These are phyloP conservation scores for Drosophila picticornis DNA, from an alignment of 2,888 invertebrate species.

Conservation along the genomic window DNA sequence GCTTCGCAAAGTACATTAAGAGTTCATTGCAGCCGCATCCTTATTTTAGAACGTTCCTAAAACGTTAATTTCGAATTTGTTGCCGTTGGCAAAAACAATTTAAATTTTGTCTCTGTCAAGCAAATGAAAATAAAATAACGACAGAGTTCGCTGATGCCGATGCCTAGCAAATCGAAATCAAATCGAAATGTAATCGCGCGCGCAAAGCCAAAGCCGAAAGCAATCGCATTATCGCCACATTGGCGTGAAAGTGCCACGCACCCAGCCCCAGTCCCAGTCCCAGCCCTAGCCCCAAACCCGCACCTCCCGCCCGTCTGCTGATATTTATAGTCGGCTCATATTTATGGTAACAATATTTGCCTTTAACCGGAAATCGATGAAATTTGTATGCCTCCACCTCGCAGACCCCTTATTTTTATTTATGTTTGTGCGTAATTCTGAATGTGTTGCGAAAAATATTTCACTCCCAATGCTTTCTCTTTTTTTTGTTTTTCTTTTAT, in stretches of 20 bases:
- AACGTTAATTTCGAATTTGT: constrained; percentile 64
- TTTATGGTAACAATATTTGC: constrained; percentile 80
- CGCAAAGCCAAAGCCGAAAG: constrained; percentile 75
- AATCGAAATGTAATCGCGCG: constrained; percentile 81
- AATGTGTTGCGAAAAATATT: constrained; percentile 57
- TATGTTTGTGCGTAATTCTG: constrained; percentile 60
- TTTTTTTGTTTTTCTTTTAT: constrained; percentile 32
- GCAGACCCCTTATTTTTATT: constrained; percentile 70
- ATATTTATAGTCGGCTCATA: constrained; percentile 80
- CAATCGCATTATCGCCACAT: constrained; percentile 78
- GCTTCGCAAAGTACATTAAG: constrained; percentile 15
- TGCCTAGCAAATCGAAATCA: constrained; percentile 73
- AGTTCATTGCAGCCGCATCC: constrained; percentile 43
- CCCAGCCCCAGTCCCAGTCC: constrained; percentile 17
- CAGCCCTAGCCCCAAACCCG: constrained; percentile 16
- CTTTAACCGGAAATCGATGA: constrained; percentile 81
- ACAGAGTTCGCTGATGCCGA: constrained; percentile 34
- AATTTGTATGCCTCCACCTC: constrained; percentile 72
- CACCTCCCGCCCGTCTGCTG: constrained; percentile 16
- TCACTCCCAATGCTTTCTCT: constrained; percentile 36
- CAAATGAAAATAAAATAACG: constrained; percentile 41
- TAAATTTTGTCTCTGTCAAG: constrained; percentile 70
- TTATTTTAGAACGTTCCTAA: constrained; percentile 22
- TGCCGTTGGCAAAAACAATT: constrained; percentile 76
- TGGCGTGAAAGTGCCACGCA: constrained; percentile 77